These are phyloP conservation scores for Harlomillsia oculata DNA, from an alignment of 1,140 invertebrate species.

Conservation along the genomic window DNA sequence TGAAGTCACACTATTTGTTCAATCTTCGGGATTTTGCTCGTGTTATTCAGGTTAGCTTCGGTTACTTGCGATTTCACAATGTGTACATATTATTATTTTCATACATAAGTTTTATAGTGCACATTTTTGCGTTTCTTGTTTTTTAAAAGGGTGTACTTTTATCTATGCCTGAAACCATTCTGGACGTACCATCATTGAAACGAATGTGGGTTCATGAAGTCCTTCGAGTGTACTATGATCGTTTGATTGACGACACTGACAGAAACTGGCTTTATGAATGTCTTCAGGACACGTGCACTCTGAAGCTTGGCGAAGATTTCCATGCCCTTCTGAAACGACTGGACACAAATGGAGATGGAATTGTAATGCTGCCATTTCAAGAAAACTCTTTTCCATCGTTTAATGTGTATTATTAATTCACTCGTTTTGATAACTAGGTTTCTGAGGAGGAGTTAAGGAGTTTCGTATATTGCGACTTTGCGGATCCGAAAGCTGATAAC, in stretches of 20 bases:
- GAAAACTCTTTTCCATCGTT: too few relatives aligned
- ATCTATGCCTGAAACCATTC: constrained; percentile 83
- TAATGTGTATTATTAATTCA: background rate
- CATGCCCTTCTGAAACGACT: constrained; percentile 47
- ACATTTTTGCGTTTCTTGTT: constrained; percentile 38
- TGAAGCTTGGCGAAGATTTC: constrained; percentile 47
- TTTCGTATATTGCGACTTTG: constrained; percentile 90
- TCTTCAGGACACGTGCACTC: constrained; percentile 41
- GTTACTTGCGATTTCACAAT: background rate
- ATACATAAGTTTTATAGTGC: background rate
- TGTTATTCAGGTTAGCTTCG: constrained; percentile 63
- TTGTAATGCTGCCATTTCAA: constrained; percentile 33
- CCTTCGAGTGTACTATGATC: constrained; percentile 85
- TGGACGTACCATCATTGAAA: constrained; percentile 77
- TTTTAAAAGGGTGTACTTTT: constrained; percentile 68
- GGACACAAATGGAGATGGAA: constrained; percentile 44
- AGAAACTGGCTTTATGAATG: constrained; percentile 66
- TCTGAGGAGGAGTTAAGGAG: constrained; percentile 70
- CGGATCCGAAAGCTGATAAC: constrained; percentile 81
- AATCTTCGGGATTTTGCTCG: constrained; percentile 89
- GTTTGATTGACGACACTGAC: constrained; percentile 72
- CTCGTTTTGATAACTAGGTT: constrained; percentile 44
- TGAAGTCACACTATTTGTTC: constrained; percentile 56
- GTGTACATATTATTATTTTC: background rate
- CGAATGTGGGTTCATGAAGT: constrained; percentile 85